Evolutionary conservation across 2,888 invertebrate genomes (phyloP).

Genomic region (Drosophila subsilvestris): DNA sequence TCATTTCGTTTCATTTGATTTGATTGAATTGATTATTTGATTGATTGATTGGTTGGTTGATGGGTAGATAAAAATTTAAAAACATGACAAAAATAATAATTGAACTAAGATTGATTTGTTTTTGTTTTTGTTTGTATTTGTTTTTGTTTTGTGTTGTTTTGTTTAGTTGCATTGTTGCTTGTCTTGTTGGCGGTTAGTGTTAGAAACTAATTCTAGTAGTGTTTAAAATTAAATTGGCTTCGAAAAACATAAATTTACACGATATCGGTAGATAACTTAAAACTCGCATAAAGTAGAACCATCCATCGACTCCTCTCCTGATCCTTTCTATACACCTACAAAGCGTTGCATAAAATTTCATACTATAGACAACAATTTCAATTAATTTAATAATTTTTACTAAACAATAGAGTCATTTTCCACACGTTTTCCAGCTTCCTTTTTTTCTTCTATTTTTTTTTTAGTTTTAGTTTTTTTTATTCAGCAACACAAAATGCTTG

Average conservation of each 20-base stretch:
- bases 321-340: conserved; percentile 52
- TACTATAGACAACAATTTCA: conserved; percentile 73
- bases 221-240: conserved; percentile 46
- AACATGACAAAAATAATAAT: conserved; percentile 50
- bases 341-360: conserved; percentile 66
- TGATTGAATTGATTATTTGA: conserved; percentile 26
- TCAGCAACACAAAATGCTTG: conserved; percentile 42
- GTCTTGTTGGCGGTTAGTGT: conserved; percentile 58
- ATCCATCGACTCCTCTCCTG: background rate
- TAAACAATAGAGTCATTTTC: conserved; percentile 54
- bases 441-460: conserved; percentile 19
- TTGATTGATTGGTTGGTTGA: conserved; percentile 42
- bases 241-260: conserved; percentile 47
- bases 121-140: conserved; percentile 32
- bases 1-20: conserved; percentile 33
- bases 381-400: conserved; percentile 59
- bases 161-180: conserved; percentile 69
- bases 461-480: conserved; percentile 30
- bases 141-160: conserved; percentile 20
- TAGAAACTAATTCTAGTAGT: conserved; percentile 46
- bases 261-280: conserved; percentile 51
- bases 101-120: conserved; percentile 64
- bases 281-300: conserved; percentile 17
- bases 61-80: conserved; percentile 13
- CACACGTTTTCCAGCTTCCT: conserved; percentile 3